phyloP scores from a whole-genome alignment of 2,888 invertebrate genomes.

The Tenodera sinensis region DNA sequence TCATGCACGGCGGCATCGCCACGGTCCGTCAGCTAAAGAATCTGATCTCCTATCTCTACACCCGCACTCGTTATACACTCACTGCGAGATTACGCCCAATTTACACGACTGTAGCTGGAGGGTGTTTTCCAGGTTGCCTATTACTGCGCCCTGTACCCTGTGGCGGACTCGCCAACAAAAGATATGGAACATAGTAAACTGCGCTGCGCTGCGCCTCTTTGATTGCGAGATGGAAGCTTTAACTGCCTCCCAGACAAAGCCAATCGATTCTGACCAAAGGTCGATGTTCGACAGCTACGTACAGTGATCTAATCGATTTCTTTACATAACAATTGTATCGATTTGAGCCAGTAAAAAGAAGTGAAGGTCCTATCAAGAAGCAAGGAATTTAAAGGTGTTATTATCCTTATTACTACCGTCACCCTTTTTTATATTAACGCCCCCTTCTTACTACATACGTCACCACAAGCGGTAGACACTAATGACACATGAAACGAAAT shows the following conservation, averaged over 20 bases:
- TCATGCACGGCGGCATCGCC: neutral
- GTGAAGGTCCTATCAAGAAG: neutral
- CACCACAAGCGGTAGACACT: no score
- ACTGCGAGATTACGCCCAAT: neutral
- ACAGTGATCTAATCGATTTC: neutral
- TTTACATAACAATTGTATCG: neutral
- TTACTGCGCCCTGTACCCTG: neutral
- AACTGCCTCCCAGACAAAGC: neutral
- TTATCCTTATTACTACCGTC: no score
- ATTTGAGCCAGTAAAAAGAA: neutral
- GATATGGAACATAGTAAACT: neutral
- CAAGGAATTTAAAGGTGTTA: no score
- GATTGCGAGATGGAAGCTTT: neutral
- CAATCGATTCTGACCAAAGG: neutral
- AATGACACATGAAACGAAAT: no score
- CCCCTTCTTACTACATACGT: no score
- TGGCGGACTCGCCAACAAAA: neutral
- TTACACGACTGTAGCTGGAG: conserved; percentile 7
- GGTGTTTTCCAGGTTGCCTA: conserved; percentile 11
- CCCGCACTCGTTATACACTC: neutral
- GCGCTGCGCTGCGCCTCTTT: neutral
- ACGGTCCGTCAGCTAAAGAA: neutral
- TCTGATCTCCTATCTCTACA: neutral
- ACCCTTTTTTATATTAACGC: no score
- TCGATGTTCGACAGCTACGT: neutral